Percentiles rank a stretch among this genome's conserved stretches.
These are phyloP conservation scores for Xanthorhoe designata DNA, from an alignment of 2,888 invertebrate species.

Conservation along the genomic window DNA sequence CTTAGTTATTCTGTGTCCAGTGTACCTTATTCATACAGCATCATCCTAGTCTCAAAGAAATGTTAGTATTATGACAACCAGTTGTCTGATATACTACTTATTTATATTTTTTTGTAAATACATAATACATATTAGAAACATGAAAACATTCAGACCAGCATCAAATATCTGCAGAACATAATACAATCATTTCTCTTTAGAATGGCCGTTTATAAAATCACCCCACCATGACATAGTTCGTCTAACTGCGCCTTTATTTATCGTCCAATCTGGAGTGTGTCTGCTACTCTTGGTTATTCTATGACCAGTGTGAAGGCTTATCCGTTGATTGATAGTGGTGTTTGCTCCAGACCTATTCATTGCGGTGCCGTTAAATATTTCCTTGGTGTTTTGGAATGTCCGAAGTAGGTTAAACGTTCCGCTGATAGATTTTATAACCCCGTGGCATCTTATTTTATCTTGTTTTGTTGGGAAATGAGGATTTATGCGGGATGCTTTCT, in stretches of 20 bases:
- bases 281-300: slow-evolving; percentile 22
- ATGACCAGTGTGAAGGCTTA: slow-evolving; percentile 50
- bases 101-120: too few species aligned
- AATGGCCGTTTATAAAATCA: neutral
- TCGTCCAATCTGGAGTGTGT: slow-evolving; percentile 30
- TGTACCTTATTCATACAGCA: too few species aligned
- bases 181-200: too few species aligned
- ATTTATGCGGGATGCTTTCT: slow-evolving; percentile 15
- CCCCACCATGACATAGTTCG: neutral
- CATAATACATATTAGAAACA: too few species aligned
- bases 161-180: too few species aligned
- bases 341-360: slow-evolving; percentile 48
- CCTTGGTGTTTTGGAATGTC: slow-evolving; percentile 48
- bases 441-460: slow-evolving; percentile 34
- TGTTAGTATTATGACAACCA: too few species aligned
- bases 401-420: slow-evolving; percentile 50
- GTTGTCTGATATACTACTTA: too few species aligned
- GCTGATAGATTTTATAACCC: slow-evolving; percentile 49
- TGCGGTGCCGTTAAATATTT: slow-evolving; percentile 52
- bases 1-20: too few species aligned
- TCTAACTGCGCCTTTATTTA: slow-evolving; percentile 26
- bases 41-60: too few species aligned
- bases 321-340: slow-evolving; percentile 60
- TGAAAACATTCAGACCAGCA: too few species aligned
- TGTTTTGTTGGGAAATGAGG: slow-evolving; percentile 19